Percentiles rank a stretch among this genome's conserved stretches.
phyloP scores from a whole-genome alignment of 2,113 vertebrate species.

The Poeciliopsis turrubarensis region DNA sequence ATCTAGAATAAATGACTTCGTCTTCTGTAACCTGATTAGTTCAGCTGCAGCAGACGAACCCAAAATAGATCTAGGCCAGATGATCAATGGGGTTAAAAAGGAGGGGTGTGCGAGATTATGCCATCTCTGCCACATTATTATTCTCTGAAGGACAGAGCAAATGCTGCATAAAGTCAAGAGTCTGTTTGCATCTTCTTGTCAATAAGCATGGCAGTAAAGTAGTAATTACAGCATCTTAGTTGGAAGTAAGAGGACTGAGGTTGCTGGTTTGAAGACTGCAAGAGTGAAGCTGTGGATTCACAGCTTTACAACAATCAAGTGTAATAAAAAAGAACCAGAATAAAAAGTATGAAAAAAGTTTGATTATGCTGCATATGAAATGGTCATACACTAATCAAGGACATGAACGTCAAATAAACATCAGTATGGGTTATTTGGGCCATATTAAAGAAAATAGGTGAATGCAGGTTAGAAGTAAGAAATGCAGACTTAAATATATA shows the following conservation, averaged over 20 bases:
- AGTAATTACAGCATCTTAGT: background rate
- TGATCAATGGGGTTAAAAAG: conserved; percentile 12
- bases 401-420: background rate
- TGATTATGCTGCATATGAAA: background rate
- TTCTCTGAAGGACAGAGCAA: background rate
- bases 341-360: background rate
- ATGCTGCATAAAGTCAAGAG: background rate
- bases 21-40: conserved; percentile 58
- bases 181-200: background rate
- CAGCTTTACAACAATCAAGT: background rate
- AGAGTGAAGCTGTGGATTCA: background rate
- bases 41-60: conserved; percentile 33
- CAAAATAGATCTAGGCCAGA: conserved; percentile 46
- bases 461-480: background rate
- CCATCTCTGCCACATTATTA: conserved; percentile 11
- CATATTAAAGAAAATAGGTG: background rate
- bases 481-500: background rate
- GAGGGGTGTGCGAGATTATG: background rate
- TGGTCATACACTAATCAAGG: background rate
- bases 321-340: background rate
- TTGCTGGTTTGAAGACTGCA: background rate
- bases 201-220: background rate
- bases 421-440: background rate
- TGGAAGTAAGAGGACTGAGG: background rate
- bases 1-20: conserved; percentile 41